Conservation (phyloP, 2,113 vertebrate species). For the Probosciger aterrimus region DNA sequence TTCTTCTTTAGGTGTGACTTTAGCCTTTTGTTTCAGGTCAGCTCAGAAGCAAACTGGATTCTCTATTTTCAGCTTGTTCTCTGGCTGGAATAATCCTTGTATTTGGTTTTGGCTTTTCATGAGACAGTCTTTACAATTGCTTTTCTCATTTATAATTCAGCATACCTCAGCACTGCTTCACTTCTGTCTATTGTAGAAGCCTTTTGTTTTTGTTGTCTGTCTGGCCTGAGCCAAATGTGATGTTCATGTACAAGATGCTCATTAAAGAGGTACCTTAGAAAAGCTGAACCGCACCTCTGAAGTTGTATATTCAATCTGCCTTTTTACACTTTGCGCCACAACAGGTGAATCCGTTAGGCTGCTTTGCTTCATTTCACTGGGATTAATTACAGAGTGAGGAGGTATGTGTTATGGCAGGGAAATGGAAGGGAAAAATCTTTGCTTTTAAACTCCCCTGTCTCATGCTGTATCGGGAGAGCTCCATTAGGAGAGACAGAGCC, state of each 20-base stretch:
- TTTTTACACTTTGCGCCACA: neutral
- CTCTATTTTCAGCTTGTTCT: neutral
- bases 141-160: neutral
- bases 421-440: neutral
- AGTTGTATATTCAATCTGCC: neutral
- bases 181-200: neutral
- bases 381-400: conserved; percentile 54
- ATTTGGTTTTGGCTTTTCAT: neutral
- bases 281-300: neutral
- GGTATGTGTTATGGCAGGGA: neutral
- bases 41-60: neutral
- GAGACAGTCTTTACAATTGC: neutral
- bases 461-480: neutral
- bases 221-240: neutral
- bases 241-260: neutral
- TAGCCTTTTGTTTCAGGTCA: neutral
- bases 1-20: neutral
- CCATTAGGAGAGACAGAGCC: neutral
- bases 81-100: neutral
- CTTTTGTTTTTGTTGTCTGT: neutral
- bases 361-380: conserved; percentile 43
- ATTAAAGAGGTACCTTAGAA: neutral
- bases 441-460: neutral
- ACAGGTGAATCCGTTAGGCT: neutral
- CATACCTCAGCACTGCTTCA: neutral